Base-by-base conservation (phyloP, 92 coral and sea anemone genomes). In the Siderastrea radians region DNA sequence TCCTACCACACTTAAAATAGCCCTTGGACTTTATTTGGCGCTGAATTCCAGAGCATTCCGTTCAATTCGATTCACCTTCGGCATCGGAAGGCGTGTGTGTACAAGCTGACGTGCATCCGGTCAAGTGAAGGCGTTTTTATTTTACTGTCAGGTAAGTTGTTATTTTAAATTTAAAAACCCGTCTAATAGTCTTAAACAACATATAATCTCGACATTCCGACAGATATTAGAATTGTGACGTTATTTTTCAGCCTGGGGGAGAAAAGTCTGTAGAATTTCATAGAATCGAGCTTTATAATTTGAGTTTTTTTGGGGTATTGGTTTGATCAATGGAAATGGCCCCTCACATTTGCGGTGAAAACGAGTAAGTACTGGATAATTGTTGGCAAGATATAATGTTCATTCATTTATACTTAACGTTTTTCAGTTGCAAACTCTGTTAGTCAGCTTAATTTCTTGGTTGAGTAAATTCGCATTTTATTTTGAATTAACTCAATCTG, bases 41-140 rank as follows among this genome's bases (percentile, higher is more conserved):
- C n/a, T 5, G 51, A 55, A 70, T 68, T 81, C 86, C 67, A 16
- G 68, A 55, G 67, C 45, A 81, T 81, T 81, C 86, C 77, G 46
- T 46, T 68, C 65, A 81, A 81, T 81, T 81, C 86, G 77, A 69
- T 10, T 68, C 64, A 81, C 14, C 67, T 13, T 7, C 1, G 73
- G 26, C 72, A 57, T 52, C 17, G 74, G 73, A 68, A 66, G 74
- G 73, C 72, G 84, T 50, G 81, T 57, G 66, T 61, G 66, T 61
- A 7, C 7, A 4, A 10, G 16, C 13, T 66, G n/a, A 68, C 78
- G 78, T 50, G 78, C 17, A 55, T 81, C 86, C 86, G 77, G 86
- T 55, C 26, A 13, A 52, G 51, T 49, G 15, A 26, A 57, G 52
- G 62, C 59, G 85, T 58, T 43, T 19, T 55, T 9, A 12, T 7